A percentile compares a stretch with the other conserved stretches of the same genome.
Evolutionary conservation across 2,113 vertebrate genomes (phyloP).

Genomic region (Mesoclemmys tuberculata): DNA sequence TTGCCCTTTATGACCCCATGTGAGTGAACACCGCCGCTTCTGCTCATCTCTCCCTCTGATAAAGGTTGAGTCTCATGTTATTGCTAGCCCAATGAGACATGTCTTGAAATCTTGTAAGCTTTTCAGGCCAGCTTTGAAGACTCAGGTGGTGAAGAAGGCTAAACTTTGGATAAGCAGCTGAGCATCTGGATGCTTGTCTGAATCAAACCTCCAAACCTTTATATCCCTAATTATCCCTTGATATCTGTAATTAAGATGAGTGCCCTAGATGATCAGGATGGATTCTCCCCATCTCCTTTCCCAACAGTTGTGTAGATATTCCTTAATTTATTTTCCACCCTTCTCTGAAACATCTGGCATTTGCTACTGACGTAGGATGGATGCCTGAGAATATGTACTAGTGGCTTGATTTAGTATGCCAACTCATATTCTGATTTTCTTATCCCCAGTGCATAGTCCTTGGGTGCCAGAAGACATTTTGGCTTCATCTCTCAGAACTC

Average conservation of each 20-base stretch:
- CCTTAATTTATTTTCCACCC: neutral
- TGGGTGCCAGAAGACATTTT: neutral
- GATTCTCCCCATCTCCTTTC: neutral
- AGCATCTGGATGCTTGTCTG: neutral
- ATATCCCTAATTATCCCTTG: accelerated
- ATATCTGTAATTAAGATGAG: neutral
- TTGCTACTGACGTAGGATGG: neutral
- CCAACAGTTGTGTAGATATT: neutral
- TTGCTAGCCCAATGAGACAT: neutral
- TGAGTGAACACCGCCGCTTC: neutral
- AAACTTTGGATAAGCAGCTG: accelerated
- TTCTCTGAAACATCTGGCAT: neutral
- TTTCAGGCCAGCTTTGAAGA: neutral
- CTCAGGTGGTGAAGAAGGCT: accelerated
- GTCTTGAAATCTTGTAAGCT: neutral
- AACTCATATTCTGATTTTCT: neutral
- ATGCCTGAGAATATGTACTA: accelerated
- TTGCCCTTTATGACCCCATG: neutral
- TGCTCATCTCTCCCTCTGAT: accelerated
- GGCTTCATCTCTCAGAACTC: neutral
- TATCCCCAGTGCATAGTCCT: neutral
- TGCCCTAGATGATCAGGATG: neutral
- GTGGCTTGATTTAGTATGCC: neutral
- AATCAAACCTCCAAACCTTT: accelerated
- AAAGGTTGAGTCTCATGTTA: neutral